Conservation (phyloP, 2,888 invertebrate genomes). For the Coenonympha arcania region DNA sequence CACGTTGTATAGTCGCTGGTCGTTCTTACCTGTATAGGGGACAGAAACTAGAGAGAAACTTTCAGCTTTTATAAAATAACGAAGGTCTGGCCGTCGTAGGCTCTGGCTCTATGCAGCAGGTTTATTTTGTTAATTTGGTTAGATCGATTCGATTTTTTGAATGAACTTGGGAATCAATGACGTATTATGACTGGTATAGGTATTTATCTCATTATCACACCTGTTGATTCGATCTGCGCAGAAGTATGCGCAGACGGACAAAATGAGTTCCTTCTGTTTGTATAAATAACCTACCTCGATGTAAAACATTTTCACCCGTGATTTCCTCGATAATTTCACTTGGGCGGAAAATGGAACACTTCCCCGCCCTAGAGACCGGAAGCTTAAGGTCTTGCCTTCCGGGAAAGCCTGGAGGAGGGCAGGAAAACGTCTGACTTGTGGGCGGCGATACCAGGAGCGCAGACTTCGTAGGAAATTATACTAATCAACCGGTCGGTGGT, state of each 20-base stretch:
- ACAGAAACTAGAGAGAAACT: too few species aligned
- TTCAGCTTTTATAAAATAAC: too few species aligned
- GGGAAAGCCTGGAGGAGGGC: constrained; percentile 62
- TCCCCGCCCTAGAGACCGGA: constrained; percentile 58
- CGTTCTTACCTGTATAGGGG: too few species aligned
- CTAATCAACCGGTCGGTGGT: constrained; percentile 8
- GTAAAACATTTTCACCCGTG: too few species aligned
- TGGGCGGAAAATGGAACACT: constrained; percentile 17
- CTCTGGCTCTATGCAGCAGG: too few species aligned
- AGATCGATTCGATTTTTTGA: too few species aligned
- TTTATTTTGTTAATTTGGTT: too few species aligned
- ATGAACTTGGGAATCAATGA: neutral
- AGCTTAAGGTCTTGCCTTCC: constrained; percentile 49
- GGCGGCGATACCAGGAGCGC: constrained; percentile 61
- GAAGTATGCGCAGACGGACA: constrained; percentile 11
- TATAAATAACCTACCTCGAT: too few species aligned
- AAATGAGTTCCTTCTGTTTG: neutral
- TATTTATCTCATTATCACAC: constrained; percentile 14
- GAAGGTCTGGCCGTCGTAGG: too few species aligned
- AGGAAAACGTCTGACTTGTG: constrained; percentile 70
- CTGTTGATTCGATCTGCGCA: constrained; percentile 18
- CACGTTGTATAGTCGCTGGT: too few species aligned
- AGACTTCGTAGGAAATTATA: constrained; percentile 34
- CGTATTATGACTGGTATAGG: neutral
- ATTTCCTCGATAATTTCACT: constrained; percentile 8